phyloP scores from a whole-genome alignment of 2,797 vertebrate species.

The Crypturellus tataupa region DNA sequence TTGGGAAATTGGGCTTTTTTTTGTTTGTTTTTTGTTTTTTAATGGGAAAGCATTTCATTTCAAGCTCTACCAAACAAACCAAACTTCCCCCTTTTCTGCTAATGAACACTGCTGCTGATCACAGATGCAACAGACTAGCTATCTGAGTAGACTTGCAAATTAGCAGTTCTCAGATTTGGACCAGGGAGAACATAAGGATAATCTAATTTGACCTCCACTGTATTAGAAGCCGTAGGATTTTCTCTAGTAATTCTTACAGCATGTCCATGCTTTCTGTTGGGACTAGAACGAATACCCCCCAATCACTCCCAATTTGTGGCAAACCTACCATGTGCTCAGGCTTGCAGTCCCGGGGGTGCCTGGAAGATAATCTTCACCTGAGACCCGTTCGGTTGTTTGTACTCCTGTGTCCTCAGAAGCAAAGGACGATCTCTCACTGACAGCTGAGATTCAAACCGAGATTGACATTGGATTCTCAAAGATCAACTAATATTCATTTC shows the following conservation, averaged over 20 bases:
- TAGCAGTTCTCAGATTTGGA: slow-evolving; percentile 15
- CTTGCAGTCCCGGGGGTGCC: neutral
- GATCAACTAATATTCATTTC: neutral
- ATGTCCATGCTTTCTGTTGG: neutral
- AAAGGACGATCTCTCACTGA: neutral
- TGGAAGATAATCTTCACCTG: neutral
- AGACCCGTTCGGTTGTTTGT: neutral
- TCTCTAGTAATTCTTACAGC: slow-evolving; percentile 38
- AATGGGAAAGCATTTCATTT: neutral
- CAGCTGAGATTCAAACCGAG: neutral
- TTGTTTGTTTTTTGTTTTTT: neutral
- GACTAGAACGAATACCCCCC: neutral
- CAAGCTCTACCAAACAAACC: neutral
- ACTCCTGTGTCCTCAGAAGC: neutral
- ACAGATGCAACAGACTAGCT: neutral
- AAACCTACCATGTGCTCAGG: neutral
- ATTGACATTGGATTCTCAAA: neutral
- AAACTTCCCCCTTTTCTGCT: neutral
- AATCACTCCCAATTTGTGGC: slow-evolving; percentile 6
- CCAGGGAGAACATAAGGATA: slow-evolving; percentile 21
- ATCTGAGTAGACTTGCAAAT: neutral
- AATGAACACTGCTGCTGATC: neutral
- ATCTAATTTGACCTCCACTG: slow-evolving; percentile 40
- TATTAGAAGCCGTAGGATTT: slow-evolving; percentile 47
- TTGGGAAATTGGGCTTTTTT: neutral